These are phyloP conservation scores for Pachyramphus minor DNA, from an alignment of 2,113 vertebrate species.

Conservation along the genomic window DNA sequence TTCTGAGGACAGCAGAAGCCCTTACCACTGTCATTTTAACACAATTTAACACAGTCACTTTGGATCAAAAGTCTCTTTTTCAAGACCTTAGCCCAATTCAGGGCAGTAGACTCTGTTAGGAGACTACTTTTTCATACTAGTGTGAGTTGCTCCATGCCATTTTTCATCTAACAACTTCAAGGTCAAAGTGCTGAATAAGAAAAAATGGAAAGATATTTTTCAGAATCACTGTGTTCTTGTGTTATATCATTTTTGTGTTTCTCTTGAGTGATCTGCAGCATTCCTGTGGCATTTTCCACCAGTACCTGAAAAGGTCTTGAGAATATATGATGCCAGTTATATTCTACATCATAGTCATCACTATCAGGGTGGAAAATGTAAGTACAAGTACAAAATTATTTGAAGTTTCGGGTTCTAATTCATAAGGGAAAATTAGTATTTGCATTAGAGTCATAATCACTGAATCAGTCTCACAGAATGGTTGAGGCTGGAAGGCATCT, in stretches of 20 bases:
- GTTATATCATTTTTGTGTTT: not conserved
- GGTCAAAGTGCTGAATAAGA: not conserved
- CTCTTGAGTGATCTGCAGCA: not conserved
- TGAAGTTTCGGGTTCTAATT: not conserved
- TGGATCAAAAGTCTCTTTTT: not conserved
- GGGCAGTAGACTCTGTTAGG: not conserved
- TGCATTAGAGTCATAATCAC: not conserved
- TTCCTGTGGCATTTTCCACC: not conserved
- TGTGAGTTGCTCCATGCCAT: not conserved
- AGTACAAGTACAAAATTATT: not conserved
- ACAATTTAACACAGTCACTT: not conserved
- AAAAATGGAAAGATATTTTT: not conserved
- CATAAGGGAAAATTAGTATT: not conserved
- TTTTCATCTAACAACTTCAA: not conserved
- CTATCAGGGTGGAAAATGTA: not conserved
- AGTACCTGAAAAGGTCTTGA: accelerated
- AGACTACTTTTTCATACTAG: not conserved
- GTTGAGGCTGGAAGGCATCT: not conserved
- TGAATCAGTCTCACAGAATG: not conserved
- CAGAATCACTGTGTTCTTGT: not conserved
- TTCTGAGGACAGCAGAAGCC: not conserved
- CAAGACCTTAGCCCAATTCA: not conserved
- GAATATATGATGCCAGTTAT: not conserved
- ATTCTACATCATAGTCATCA: not conserved
- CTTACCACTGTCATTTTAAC: not conserved